phyloP scores from a whole-genome alignment of 2,113 vertebrate species.

The Nematolebias whitei region DNA sequence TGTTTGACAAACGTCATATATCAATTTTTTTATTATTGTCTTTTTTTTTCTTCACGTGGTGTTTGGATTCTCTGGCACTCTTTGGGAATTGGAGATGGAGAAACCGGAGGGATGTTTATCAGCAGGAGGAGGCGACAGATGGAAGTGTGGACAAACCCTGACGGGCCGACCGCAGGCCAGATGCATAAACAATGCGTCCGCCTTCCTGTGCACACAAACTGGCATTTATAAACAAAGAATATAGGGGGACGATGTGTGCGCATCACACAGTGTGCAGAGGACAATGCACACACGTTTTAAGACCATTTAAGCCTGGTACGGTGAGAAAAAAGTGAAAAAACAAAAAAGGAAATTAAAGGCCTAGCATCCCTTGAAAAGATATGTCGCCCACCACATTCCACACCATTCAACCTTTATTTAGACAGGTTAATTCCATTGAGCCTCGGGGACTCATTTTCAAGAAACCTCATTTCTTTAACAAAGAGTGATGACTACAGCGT shows the following conservation, averaged over 20 bases:
- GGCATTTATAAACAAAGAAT: not conserved
- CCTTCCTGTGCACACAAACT: not conserved
- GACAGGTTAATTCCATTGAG: too few relatives aligned
- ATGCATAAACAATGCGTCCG: slow-evolving; percentile 2
- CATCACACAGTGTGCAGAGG: not conserved
- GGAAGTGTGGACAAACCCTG: slow-evolving; percentile 6
- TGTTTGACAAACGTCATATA: not conserved
- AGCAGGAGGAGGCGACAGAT: slow-evolving; percentile 1
- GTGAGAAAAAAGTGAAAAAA: not conserved
- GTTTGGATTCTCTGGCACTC: slow-evolving; percentile 8
- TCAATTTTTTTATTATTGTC: not conserved
- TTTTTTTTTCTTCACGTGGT: not conserved
- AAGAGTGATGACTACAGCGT: too few relatives aligned
- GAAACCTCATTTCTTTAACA: too few relatives aligned
- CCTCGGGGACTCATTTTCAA: too few relatives aligned
- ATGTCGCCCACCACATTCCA: too few relatives aligned
- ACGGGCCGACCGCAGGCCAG: slow-evolving; percentile 10
- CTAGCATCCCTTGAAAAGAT: too few relatives aligned
- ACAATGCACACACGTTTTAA: not conserved
- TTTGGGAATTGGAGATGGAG: slow-evolving; percentile 1
- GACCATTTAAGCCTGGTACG: not conserved
- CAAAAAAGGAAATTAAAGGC: not conserved
- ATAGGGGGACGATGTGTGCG: not conserved
- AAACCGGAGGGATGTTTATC: slow-evolving; percentile 2
- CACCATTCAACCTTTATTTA: too few relatives aligned